These are phyloP conservation scores for Eudasyphora cyanicolor DNA, from an alignment of 2,888 invertebrate genomes.

Conservation along the genomic window DNA sequence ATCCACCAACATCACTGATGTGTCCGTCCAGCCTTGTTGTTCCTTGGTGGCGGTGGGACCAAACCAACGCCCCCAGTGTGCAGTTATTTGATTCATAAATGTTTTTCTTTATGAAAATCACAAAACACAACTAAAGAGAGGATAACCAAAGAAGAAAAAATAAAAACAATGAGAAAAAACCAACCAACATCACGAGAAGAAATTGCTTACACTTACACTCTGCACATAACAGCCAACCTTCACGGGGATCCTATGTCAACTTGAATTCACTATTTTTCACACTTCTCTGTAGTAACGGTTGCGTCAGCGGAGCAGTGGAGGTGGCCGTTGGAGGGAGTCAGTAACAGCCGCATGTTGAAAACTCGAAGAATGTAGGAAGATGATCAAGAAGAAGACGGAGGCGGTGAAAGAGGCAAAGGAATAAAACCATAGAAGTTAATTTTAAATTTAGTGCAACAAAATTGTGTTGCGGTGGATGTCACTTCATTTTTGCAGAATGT, in stretches of 20 bases:
- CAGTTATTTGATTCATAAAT: conserved; percentile 30
- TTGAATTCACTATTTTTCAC: conserved; percentile 33
- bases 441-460: conserved; percentile 52
- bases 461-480: conserved; percentile 31
- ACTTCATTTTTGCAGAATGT: conserved; percentile 15
- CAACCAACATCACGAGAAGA: too few species aligned
- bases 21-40: neutral
- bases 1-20: neutral
- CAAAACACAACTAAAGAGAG: neutral
- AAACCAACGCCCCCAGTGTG: conserved; percentile 10
- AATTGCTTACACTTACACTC: conserved; percentile 40
- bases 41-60: neutral
- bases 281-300: neutral
- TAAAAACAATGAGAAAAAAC: neutral
- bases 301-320: neutral
- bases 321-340: neutral
- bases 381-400: neutral
- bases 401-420: neutral
- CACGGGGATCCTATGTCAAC: conserved; percentile 41
- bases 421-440: conserved; percentile 50
- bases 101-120: conserved; percentile 28
- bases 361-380: neutral
- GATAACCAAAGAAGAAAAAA: neutral
- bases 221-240: conserved; percentile 37
- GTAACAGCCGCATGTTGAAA: neutral